Evolutionary conservation across 2,797 vertebrate species (phyloP), one percentile per base, ranked within the genome.

Genomic region (Tauraco hartlaubi): DNA sequence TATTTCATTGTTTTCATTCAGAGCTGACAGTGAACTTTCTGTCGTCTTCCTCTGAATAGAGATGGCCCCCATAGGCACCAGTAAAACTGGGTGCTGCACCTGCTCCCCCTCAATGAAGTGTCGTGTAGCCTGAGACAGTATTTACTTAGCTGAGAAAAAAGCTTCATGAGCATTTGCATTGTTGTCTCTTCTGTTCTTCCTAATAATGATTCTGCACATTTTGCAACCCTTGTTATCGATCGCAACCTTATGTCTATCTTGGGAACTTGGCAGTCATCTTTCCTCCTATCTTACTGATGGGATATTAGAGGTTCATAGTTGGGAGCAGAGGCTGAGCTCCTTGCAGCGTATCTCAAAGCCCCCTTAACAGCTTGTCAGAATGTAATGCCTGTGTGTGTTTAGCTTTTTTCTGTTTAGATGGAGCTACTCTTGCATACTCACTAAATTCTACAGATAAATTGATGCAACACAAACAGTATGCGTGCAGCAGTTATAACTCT

Each of bases 1-100:
- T 33, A 13, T 54, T 90, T 48, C 5, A 3, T 58, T 33, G 25
- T 54, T 80, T 64, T 19, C 3, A 5, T 41, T 71, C 0, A 0
- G 52, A 76, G 49, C 25, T 89, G 15, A 20, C 5, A 2, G 35
- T 56, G 62, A 54, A n/a, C 62, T 61, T 74, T 28, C 14, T 69
- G 43, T 17, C 52, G 22, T 31, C 13, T 44, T 88, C 62, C 14
- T 23, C 46, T 48, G 54, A 61, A 2, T 19, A 43, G 43, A 31
- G 15, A 3, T 54, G 55, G n/a, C 29, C 9, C 22, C 39, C 3
- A 3, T 2, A 26, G 39, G 33, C 61, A 26, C 43, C 31, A 25
- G 2, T 62, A 33, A 31, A 59, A 15, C 25, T 52, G 74, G 16
- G 31, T 48, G 59, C 63, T 73, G 43, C 15, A 14, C 21, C 29